Base-by-base conservation (phyloP, 2,113 vertebrate genomes). In the Oophaga pumilio region DNA sequence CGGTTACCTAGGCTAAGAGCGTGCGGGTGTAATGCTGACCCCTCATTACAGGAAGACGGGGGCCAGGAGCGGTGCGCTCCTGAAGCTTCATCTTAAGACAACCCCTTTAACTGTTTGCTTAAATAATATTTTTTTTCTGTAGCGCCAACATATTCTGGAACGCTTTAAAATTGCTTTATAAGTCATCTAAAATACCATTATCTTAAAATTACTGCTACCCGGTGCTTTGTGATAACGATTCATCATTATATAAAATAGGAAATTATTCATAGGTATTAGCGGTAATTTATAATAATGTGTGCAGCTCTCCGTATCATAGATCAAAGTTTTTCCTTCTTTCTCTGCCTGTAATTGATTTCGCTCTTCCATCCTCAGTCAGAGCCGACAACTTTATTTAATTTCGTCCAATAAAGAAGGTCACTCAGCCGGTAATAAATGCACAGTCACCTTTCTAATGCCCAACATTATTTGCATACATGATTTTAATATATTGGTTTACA, bases 381-480 rank as follows among this genome's bases (percentile, higher is more conserved):
- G 49, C 33, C 28, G 22, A 14, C 22, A 17, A 26, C 64, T 52
- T 83, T 68, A 83, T 83, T 83, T 83, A 68, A 83, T 52, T 69
- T 49, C 59, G 50, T 64, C 20, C 81, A 69, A 83, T 83, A 83
- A 83, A 43, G 9, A 68, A 83, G 81, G 81, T 68, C 28, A 83
- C 13, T 83, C 18, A 66, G 14, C 62, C 24, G 79, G 62, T 68
- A 83, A 83, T 69, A 83, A 69, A 68, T 53, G n/a, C 62, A 26
- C 81, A 83, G 81, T 83, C 81, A 83, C 81, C 62, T 69, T 68
- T 69, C 62, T 50, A 69, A 68, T n/a, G 49, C n/a, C 1, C 56
- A 28, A 80, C 77, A 83, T 66, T 83, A 83, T 83, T 83, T 83
- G 81, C 62, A 83, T 83, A 83, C 62, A 52, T 68, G 57, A 57